Evolutionary conservation across 2,888 invertebrate species (phyloP).

Genomic region (Plebejus argus): DNA sequence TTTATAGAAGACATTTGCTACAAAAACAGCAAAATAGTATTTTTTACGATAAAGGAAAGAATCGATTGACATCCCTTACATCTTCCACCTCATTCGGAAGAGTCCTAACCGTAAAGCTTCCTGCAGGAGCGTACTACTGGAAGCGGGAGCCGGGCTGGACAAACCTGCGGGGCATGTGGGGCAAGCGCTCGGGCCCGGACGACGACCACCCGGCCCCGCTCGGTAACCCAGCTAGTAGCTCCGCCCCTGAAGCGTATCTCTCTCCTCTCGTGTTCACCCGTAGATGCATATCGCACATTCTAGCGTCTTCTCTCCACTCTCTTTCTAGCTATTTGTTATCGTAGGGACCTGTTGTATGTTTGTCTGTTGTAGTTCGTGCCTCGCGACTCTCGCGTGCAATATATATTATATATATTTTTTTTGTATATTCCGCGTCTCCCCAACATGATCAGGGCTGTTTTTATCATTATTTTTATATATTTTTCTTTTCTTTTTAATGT

Average conservation of each 20-base stretch:
- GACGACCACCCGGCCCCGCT: conserved; percentile 56
- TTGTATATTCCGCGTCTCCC: too few species aligned
- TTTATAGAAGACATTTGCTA: too few species aligned
- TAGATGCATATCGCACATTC: conserved; percentile 11
- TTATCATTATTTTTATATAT: too few species aligned
- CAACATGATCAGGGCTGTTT: too few species aligned
- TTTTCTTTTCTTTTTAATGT: too few species aligned
- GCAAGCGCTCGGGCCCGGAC: conserved; percentile 81
- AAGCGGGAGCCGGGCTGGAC: conserved; percentile 90
- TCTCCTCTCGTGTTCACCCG: conserved; percentile 22
- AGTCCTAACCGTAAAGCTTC: conserved; percentile 34
- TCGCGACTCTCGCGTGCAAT: neutral
- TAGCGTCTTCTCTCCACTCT: conserved; percentile 15
- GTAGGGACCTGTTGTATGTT: neutral
- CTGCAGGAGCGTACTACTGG: conserved; percentile 85
- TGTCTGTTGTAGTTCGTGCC: neutral
- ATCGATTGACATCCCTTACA: neutral
- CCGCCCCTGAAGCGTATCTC: conserved; percentile 35
- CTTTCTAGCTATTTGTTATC: neutral
- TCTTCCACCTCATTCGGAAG: neutral
- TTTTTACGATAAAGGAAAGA: too few species aligned
- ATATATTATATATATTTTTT: too few species aligned
- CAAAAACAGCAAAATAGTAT: too few species aligned
- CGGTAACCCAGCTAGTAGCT: conserved; percentile 41
- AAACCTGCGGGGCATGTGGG: conserved; percentile 90